These are phyloP conservation scores for Malurus splendens DNA, from an alignment of 2,797 vertebrate species.

Conservation along the genomic window DNA sequence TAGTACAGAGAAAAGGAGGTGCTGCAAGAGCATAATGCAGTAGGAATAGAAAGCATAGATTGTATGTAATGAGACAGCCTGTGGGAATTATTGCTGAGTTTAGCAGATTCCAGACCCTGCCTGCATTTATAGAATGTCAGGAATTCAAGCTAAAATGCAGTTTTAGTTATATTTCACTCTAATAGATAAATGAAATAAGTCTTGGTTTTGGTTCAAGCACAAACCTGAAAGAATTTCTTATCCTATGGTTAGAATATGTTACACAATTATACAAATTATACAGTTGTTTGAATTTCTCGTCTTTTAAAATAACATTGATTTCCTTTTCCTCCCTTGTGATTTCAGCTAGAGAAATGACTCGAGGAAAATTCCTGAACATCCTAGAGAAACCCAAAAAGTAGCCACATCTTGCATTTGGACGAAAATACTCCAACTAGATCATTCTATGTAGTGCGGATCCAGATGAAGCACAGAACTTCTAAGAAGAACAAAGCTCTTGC, in stretches of 20 bases:
- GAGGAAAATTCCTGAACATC: slow-evolving; percentile 97
- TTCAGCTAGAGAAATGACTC: slow-evolving; percentile 96
- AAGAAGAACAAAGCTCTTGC: slow-evolving; percentile 3
- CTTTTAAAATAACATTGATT: slow-evolving; percentile 19
- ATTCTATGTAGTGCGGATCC: neutral
- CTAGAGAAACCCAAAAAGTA: slow-evolving; percentile 95
- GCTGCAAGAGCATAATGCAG: neutral
- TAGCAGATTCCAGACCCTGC: slow-evolving; percentile 5
- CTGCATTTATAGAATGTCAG: neutral
- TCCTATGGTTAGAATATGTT: neutral
- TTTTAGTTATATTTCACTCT: neutral
- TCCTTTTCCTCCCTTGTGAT: slow-evolving; percentile 60
- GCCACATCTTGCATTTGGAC: neutral
- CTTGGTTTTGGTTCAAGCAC: neutral
- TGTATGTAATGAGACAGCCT: slow-evolving; percentile 36
- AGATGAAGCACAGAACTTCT: neutral
- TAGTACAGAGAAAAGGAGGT: slow-evolving; percentile 1
- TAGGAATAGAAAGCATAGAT: slow-evolving; percentile 25
- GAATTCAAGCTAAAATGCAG: neutral
- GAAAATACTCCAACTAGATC: neutral
- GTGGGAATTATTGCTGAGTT: slow-evolving; percentile 25
- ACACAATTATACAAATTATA: neutral
- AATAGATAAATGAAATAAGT: neutral
- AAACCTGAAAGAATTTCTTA: neutral
- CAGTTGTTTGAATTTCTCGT: neutral